Base-by-base conservation (phyloP, 2,888 invertebrate species). In the Serrognathus titanus region DNA sequence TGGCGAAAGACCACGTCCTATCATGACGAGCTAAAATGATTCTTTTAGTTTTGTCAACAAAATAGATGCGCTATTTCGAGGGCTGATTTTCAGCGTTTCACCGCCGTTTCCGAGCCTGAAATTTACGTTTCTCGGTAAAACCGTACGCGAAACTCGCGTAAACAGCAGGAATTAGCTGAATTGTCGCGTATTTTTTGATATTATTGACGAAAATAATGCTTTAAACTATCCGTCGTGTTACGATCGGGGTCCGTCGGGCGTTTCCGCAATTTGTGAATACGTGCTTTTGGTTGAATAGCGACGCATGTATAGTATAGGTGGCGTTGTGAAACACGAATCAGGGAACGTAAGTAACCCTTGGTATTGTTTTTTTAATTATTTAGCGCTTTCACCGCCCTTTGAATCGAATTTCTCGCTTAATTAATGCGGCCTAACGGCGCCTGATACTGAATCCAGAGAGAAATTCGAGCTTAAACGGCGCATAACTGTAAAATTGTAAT, bases 321-420 rank as follows among this genome's bases (percentile, higher is more conserved):
- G 78, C 78, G 78, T 78, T 68, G 68, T 67, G 66, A 68, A 72
- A 66, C 69, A 72, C 70, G 68, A 73, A 71, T 73, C 74, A 75
- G 76, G 77, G 77, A 77, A 78, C 75, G 77, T 77, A 75, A 77
- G 75, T 72, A 75, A 75, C 76, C 77, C 75, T 76, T 71, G 68
- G 72, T 64, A 66, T 68, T 74, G 71, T 75, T 75, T 72, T 72
- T 71, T 61, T 66, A 60, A 63, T 70, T 71, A 68, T 72, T 71
- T 71, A 67, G 59, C 60, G 56, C 59, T 64, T 66, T 58, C 57
- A 55, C 64, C 60, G 61, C 63, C 65, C 62, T 60, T 56, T 62
- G 40, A 52, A 57, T 61, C 57, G 65, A 58, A 65, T 68, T 71
- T 69, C 62, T 63, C 51, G 59, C 50, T 49, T 56, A 60, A 61